phyloP scores from a whole-genome alignment of 1,140 invertebrate species.

The Anastrepha obliqua region DNA sequence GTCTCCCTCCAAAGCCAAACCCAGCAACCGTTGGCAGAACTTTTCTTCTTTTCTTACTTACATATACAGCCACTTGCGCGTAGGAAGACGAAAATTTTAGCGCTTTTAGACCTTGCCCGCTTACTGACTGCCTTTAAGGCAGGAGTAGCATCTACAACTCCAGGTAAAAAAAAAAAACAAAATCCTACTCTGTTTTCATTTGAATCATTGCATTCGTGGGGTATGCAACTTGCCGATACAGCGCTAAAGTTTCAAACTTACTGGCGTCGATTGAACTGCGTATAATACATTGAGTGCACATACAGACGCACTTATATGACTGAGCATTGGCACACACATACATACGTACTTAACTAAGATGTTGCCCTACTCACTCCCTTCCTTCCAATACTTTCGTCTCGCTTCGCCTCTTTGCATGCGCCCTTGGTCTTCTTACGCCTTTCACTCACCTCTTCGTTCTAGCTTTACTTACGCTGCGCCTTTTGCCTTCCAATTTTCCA shows the following conservation, averaged over 20 bases:
- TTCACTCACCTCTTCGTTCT: neutral
- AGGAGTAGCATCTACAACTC: neutral
- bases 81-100: neutral
- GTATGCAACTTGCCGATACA: slow-evolving; percentile 2
- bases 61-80: neutral
- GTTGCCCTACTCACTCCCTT: no score
- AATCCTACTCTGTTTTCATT: neutral
- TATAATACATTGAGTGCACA: neutral
- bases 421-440: no score
- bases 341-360: neutral
- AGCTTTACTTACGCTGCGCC: no score
- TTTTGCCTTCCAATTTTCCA: neutral
- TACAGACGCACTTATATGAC: neutral
- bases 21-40: no score
- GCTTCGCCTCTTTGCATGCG: no score
- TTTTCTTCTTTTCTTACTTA: neutral
- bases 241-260: slow-evolving; percentile 12
- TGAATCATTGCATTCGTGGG: neutral
- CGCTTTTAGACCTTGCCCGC: neutral
- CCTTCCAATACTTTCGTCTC: no score
- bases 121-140: neutral
- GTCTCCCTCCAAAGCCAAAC: no score
- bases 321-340: neutral
- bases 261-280: slow-evolving; percentile 15
- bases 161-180: no score